A percentile compares a stretch with the other conserved stretches of the same genome.
These are phyloP conservation scores for Coremacera marginata DNA, from an alignment of 2,888 invertebrate genomes.

Conservation along the genomic window DNA sequence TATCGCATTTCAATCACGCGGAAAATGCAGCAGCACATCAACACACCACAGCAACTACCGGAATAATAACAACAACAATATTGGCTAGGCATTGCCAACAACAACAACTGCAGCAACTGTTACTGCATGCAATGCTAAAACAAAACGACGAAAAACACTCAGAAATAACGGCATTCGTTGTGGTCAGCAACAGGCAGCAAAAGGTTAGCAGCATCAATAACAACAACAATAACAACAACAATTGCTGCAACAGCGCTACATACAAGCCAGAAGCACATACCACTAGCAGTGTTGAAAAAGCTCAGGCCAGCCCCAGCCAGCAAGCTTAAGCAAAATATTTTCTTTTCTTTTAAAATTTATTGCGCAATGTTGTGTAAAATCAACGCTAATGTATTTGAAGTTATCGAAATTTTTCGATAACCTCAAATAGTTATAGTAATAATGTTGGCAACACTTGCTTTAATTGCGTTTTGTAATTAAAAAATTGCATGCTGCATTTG, in stretches of 20 bases:
- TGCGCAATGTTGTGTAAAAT: background rate
- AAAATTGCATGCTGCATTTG: too few relatives aligned
- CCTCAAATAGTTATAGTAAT: too few relatives aligned
- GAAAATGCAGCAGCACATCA: conserved; percentile 41
- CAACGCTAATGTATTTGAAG: too few relatives aligned
- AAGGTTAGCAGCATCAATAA: too few relatives aligned
- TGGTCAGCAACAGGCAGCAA: too few relatives aligned
- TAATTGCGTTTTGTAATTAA: too few relatives aligned
- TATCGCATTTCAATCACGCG: conserved; percentile 67
- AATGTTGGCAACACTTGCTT: too few relatives aligned
- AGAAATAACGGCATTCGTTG: background rate
- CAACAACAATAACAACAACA: background rate
- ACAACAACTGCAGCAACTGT: background rate
- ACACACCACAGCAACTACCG: too few relatives aligned
- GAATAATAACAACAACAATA: too few relatives aligned
- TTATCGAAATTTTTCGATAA: too few relatives aligned
- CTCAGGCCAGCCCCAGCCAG: too few relatives aligned
- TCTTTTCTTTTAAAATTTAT: background rate
- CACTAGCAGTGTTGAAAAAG: too few relatives aligned
- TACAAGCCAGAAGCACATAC: background rate
- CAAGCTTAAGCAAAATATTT: background rate
- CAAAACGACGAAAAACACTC: background rate
- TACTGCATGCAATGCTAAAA: background rate
- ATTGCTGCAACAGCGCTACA: background rate
- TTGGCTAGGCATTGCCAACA: background rate